Evolutionary conservation across 2,888 invertebrate species (phyloP).

Genomic region (Macrosoma leucophasiata): DNA sequence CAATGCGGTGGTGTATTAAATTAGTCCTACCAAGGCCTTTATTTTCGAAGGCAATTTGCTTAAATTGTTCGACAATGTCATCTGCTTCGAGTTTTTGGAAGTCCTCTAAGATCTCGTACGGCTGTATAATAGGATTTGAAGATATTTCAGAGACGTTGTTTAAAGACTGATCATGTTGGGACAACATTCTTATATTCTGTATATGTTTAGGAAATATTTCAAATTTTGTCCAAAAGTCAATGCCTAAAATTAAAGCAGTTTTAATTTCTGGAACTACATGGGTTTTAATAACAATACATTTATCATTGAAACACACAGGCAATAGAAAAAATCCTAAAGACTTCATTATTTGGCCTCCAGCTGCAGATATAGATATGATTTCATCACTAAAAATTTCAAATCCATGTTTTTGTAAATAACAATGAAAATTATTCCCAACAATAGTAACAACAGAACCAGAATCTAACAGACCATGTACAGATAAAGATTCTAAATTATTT

Average conservation of each 20-base stretch:
- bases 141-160: too few species aligned
- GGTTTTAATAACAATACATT: conserved; percentile 15
- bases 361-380: conserved; percentile 7
- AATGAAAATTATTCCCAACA: conserved; percentile 19
- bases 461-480: conserved; percentile 20
- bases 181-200: too few species aligned
- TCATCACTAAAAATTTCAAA: conserved; percentile 1
- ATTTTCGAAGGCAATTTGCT: conserved; percentile 14
- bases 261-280: conserved; percentile 20
- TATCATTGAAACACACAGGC: conserved; percentile 16
- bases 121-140: too few species aligned
- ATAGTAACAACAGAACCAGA: conserved; percentile 22
- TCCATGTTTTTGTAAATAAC: conserved; percentile 2
- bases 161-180: too few species aligned
- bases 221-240: conserved; percentile 22
- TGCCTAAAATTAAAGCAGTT: conserved; percentile 19
- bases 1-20: conserved; percentile 23
- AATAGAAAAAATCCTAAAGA: conserved; percentile 15
- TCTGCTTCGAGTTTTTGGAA: conserved; percentile 12
- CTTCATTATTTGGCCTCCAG: conserved; percentile 14
- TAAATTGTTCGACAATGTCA: conserved; percentile 14
- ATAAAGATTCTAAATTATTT: too few species aligned
- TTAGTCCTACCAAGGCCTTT: conserved; percentile 25
- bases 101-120: conserved; percentile 8
- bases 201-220: conserved; percentile 10